These are phyloP conservation scores for Clytia hemisphaerica DNA, from an alignment of 30 jellyfish, hydroid and myxozoan species.

Conservation along the genomic window DNA sequence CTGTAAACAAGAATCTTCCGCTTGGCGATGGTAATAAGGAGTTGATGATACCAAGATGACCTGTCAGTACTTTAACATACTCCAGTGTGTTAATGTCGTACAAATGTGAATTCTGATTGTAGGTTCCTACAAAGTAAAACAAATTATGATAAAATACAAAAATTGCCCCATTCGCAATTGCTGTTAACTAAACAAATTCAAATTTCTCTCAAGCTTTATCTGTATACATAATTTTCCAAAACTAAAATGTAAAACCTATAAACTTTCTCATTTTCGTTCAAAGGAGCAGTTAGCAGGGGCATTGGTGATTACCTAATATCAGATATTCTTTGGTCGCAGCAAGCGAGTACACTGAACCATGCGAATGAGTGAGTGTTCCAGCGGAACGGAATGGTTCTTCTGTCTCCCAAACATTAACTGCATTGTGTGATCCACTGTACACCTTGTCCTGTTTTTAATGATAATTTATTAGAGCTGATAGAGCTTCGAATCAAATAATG, in stretches of 20 bases:
- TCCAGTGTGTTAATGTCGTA: conserved; percentile 76
- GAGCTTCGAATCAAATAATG: not conserved
- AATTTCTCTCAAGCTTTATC: no score
- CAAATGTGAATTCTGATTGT: conserved; percentile 88
- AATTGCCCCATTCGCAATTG: not conserved
- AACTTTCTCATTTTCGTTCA: not conserved
- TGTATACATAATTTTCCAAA: not conserved
- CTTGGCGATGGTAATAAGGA: conserved; percentile 76
- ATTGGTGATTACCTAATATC: conserved; percentile 47
- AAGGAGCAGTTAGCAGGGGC: not conserved
- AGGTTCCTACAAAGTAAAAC: conserved; percentile 57
- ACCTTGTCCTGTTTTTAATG: conserved; percentile 81
- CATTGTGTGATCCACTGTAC: conserved; percentile 94
- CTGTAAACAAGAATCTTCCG: conserved; percentile 89
- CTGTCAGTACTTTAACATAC: conserved; percentile 68
- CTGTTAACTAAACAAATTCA: not conserved
- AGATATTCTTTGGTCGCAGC: conserved; percentile 75
- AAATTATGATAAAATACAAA: not conserved
- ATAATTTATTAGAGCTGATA: not conserved
- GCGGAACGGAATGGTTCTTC: conserved; percentile 50
- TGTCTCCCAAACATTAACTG: conserved; percentile 88
- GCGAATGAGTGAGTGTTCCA: conserved; percentile 79
- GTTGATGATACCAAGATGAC: conserved; percentile 89
- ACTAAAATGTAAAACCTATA: not conserved
- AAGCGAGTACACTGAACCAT: conserved; percentile 92